phyloP scores from a whole-genome alignment of 1,140 invertebrate species.

The Zaprionus ornatus region DNA sequence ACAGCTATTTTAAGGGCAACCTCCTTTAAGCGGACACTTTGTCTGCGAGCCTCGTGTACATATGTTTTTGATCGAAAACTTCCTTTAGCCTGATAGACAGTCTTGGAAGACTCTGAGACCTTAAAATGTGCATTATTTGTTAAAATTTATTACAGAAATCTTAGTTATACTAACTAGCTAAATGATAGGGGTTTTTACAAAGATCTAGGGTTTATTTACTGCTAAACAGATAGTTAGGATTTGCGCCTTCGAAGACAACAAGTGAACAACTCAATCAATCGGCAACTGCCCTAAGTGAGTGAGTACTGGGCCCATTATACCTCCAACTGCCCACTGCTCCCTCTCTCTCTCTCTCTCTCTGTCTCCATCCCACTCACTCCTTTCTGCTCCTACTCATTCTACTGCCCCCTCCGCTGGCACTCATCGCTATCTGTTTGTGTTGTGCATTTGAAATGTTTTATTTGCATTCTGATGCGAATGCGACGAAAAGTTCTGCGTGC shows the following conservation, averaged over 20 bases:
- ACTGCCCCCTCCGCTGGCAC: neutral
- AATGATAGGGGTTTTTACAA: too few relatives aligned
- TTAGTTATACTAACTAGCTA: too few relatives aligned
- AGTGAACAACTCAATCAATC: slow-evolving; percentile 8
- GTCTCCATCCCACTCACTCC: neutral
- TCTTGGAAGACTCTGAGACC: too few relatives aligned
- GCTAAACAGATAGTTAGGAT: neutral
- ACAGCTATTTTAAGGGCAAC: too few relatives aligned
- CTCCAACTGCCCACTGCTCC: slow-evolving; percentile 1
- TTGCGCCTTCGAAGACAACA: neutral
- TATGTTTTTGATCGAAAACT: too few relatives aligned
- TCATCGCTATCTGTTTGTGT: slow-evolving; percentile 19
- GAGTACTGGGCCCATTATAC: neutral
- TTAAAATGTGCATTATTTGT: too few relatives aligned
- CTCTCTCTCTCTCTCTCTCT: neutral
- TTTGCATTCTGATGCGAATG: slow-evolving; percentile 76
- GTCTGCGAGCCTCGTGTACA: too few relatives aligned
- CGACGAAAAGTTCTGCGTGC: slow-evolving; percentile 68
- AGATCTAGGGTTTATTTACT: too few relatives aligned
- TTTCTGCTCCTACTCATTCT: neutral
- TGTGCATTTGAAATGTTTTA: slow-evolving; percentile 77
- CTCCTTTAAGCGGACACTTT: too few relatives aligned
- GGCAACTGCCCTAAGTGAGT: slow-evolving; percentile 1
- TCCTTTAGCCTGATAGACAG: too few relatives aligned
- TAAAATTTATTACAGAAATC: too few relatives aligned